Conservation (phyloP, 2,797 vertebrate genomes). For the Micropoecilia bifurca region DNA sequence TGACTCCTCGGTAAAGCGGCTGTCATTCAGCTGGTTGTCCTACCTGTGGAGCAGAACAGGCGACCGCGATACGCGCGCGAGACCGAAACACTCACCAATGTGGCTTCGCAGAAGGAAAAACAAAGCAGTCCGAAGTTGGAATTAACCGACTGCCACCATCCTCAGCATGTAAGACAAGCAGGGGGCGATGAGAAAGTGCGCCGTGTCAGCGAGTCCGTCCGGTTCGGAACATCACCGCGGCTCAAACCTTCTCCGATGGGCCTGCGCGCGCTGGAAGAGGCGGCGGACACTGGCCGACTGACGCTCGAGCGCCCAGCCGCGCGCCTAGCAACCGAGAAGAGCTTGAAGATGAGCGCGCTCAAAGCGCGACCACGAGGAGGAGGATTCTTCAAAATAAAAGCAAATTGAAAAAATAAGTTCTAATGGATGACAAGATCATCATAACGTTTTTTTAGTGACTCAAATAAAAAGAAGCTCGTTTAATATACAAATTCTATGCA, state of each 20-base stretch:
- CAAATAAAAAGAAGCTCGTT: not conserved
- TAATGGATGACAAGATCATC: not conserved
- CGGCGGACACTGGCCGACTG: slow-evolving; percentile 16
- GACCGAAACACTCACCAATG: slow-evolving; percentile 57
- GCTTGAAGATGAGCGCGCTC: slow-evolving; percentile 7
- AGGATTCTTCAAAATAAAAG: slow-evolving; percentile 51
- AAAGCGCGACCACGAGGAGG: not conserved
- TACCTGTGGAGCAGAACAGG: slow-evolving; percentile 74
- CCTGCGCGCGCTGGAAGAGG: slow-evolving; percentile 7
- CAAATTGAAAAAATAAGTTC: not conserved
- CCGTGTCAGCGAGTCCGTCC: slow-evolving; percentile 28
- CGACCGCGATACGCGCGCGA: slow-evolving; percentile 46
- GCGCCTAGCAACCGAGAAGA: slow-evolving; percentile 35
- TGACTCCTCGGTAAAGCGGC: slow-evolving; percentile 6
- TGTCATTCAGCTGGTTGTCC: slow-evolving; percentile 14
- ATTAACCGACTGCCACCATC: slow-evolving; percentile 65
- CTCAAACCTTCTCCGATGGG: slow-evolving; percentile 21
- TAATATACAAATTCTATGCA: not conserved
- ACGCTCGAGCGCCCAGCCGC: slow-evolving; percentile 22
- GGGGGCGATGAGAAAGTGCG: slow-evolving; percentile 23
- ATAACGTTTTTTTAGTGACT: not conserved
- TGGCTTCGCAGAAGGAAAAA: slow-evolving; percentile 35
- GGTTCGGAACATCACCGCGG: slow-evolving; percentile 5
- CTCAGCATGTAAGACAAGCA: slow-evolving; percentile 10
- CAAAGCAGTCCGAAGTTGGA: slow-evolving; percentile 51